phyloP scores from a whole-genome alignment of 2,888 invertebrate genomes.

The Rosalia funebris region DNA sequence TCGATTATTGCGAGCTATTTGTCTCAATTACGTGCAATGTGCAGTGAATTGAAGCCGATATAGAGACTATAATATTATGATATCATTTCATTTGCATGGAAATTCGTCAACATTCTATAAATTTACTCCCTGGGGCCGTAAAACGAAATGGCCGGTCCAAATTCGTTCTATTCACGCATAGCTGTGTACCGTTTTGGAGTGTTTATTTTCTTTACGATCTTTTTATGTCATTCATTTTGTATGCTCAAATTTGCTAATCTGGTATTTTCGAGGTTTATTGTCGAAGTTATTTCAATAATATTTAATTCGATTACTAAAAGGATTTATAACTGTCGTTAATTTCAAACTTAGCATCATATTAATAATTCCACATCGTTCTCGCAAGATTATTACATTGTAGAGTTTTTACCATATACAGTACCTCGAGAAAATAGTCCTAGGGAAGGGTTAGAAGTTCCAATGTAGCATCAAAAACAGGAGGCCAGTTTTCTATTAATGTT shows the following conservation, averaged over 20 bases:
- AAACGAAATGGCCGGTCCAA: constrained; percentile 43
- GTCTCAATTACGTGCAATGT: constrained; percentile 32
- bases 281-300: constrained; percentile 29
- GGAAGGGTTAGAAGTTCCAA: too few species aligned
- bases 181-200: constrained; percentile 42
- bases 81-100: constrained; percentile 54
- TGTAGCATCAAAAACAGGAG: too few species aligned
- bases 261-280: constrained; percentile 29
- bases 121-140: constrained; percentile 47
- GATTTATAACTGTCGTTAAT: constrained; percentile 21
- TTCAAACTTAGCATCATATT: background rate
- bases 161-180: constrained; percentile 45
- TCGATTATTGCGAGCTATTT: constrained; percentile 26
- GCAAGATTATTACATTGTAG: too few species aligned
- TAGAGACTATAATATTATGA: constrained; percentile 37
- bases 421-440: too few species aligned
- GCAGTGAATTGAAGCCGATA: constrained; percentile 33
- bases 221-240: constrained; percentile 51
- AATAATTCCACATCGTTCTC: background rate
- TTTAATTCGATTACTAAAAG: constrained; percentile 31
- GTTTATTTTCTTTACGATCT: constrained; percentile 53
- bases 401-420: too few species aligned
- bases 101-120: constrained; percentile 58
- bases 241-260: constrained; percentile 50
- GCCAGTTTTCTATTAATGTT: too few species aligned